A percentile compares a stretch with the other conserved stretches of the same genome.
These are phyloP conservation scores for Drosophila equinoxialis DNA, from an alignment of 1,140 invertebrate genomes.

Conservation along the genomic window DNA sequence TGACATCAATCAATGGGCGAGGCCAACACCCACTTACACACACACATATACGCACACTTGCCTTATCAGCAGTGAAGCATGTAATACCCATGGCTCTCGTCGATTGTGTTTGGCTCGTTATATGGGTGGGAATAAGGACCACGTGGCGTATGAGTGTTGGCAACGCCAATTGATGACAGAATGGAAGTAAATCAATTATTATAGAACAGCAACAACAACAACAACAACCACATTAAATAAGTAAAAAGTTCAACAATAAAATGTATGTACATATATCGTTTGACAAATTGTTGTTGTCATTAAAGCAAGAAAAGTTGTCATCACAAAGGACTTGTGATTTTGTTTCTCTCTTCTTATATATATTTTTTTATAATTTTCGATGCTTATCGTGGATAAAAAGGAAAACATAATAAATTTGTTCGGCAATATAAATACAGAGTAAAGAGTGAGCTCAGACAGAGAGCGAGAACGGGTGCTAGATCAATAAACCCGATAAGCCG, in stretches of 20 bases:
- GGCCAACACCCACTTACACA: constrained; percentile 41
- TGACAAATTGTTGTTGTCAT: constrained; percentile 73
- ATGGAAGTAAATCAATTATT: constrained; percentile 77
- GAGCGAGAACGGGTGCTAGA: constrained; percentile 32
- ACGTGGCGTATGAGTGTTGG: constrained; percentile 76
- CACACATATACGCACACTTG: constrained; percentile 9
- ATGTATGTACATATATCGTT: constrained; percentile 31
- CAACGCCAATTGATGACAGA: constrained; percentile 62
- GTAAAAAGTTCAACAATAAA: constrained; percentile 14
- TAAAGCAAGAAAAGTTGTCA: constrained; percentile 57
- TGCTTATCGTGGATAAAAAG: constrained; percentile 1
- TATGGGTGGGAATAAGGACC: constrained; percentile 43
- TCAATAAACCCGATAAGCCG: constrained; percentile 67
- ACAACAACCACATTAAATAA: constrained; percentile 17
- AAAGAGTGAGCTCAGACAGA: not conserved
- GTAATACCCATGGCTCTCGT: constrained; percentile 46
- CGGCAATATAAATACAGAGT: constrained; percentile 58
- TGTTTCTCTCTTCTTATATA: not conserved
- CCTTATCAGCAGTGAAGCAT: constrained; percentile 67
- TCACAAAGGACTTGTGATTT: constrained; percentile 63
- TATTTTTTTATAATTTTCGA: constrained; percentile 10
- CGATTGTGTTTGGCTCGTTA: constrained; percentile 62
- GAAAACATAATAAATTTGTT: constrained; percentile 66
- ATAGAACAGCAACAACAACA: constrained; percentile 39
- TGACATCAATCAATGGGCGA: constrained; percentile 75